Percentiles rank a stretch among this genome's conserved stretches.
These are phyloP conservation scores for Macquaria australasica DNA, from an alignment of 2,113 vertebrate species.

Conservation along the genomic window DNA sequence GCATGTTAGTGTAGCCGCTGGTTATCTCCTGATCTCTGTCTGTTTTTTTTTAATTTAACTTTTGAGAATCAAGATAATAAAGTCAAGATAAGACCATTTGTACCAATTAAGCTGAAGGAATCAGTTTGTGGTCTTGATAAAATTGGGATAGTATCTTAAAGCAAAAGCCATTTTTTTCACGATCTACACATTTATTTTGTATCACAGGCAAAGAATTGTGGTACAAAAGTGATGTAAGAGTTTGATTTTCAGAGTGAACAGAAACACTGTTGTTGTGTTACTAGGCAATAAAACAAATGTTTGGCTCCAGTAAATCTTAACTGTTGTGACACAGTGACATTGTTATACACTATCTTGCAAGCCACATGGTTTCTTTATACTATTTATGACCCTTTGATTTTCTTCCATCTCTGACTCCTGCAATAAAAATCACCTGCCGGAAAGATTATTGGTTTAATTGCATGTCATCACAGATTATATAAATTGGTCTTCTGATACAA, in stretches of 20 bases:
- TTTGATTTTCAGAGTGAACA: slow-evolving; percentile 8
- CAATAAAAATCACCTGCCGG: background rate
- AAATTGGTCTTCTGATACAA: background rate
- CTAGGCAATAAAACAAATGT: background rate
- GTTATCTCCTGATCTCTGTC: slow-evolving; percentile 7
- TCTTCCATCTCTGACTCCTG: background rate
- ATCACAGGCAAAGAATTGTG: too few relatives aligned
- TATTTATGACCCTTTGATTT: background rate
- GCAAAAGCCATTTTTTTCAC: too few relatives aligned
- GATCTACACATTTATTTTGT: background rate
- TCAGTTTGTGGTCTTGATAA: background rate
- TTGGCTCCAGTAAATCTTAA: slow-evolving; percentile 2
- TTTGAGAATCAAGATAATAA: background rate
- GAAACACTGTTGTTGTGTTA: background rate
- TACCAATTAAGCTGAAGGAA: background rate
- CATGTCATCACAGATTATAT: background rate
- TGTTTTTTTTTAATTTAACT: background rate
- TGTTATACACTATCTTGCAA: background rate
- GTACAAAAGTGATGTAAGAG: too few relatives aligned
- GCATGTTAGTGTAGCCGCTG: slow-evolving; percentile 7
- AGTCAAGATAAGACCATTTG: background rate
- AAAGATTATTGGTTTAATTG: slow-evolving; percentile 9
- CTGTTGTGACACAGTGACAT: slow-evolving; percentile 3
- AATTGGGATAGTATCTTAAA: background rate
- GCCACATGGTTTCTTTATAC: background rate